phyloP scores from a whole-genome alignment of 2,113 vertebrate genomes.

The Pelusios castaneus region DNA sequence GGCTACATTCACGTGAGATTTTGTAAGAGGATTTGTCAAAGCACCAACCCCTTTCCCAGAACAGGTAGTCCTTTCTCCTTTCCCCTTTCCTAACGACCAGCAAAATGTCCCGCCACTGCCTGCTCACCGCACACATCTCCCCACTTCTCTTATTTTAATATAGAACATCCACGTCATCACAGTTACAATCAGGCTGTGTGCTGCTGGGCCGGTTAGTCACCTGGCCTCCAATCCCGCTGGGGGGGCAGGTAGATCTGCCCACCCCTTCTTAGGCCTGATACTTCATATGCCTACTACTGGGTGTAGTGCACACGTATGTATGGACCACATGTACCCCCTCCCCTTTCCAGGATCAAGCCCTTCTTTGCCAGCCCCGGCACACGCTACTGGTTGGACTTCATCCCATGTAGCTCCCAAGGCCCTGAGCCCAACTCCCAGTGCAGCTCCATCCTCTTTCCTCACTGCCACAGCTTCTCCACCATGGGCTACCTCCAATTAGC shows the following conservation, averaged over 20 bases:
- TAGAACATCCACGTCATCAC: not conserved
- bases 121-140: not conserved
- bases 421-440: not conserved
- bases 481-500: not conserved
- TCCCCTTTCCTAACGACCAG: not conserved
- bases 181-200: not conserved
- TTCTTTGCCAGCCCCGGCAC: accelerated
- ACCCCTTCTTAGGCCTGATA: not conserved
- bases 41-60: not conserved
- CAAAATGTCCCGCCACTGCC: not conserved
- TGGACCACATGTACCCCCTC: accelerated
- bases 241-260: not conserved
- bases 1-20: not conserved
- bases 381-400: not conserved
- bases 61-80: not conserved
- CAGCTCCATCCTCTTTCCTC: slow-evolving; percentile 33
- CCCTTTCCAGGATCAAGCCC: slow-evolving; percentile 10
- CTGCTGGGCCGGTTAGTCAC: not conserved
- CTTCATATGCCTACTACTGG: not conserved
- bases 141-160: not conserved
- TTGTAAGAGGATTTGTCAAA: not conserved
- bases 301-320: not conserved
- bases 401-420: accelerated
- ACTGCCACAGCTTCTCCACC: not conserved
- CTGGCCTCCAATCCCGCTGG: not conserved